Base-by-base conservation (phyloP, 2,888 invertebrate genomes). In the Trissolcus brochymenae region DNA sequence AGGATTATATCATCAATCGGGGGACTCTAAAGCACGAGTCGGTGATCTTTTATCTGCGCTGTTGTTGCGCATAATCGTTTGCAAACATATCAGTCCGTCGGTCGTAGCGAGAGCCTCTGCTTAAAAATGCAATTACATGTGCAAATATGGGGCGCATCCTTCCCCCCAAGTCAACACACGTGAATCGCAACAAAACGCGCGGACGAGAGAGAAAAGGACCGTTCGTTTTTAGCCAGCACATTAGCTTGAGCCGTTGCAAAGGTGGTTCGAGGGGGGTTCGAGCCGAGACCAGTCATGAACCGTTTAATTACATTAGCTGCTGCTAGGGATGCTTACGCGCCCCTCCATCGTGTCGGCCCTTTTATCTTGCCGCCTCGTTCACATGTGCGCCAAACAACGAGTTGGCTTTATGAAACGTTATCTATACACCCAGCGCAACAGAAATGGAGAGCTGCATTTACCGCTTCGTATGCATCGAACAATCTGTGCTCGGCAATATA, bases 231-330 rank as follows among this genome's bases (percentile, higher is more conserved):
- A 79, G 77, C 67, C 35, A 11, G 35, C 77, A 78, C 74, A 80
- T 82, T 80, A 80, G 79, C 80, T 77, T 73, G 66, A 76, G 78
- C 51, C 72, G 55, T 67, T 19, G 53, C 40, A 25, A 74, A 61
- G 74, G 61, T 67, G 57, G 73, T 55, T 66, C 21, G 21, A 46
- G 59, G 43, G 49, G 70, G 79, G 73, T 59, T 57, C 11, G 72
- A 60, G 65, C 61, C 71, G 78, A 66, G 75, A 78, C 75, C 77
- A 79, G 79, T 82, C 81, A 81, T 73, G 78, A 81, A 81, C 82
- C 82, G 82, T 84, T 84, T 84, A 84, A 84, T 84, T 84, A 84
- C 83, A 84, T 84, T 84, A 84, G 82, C 81, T 73, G 82, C 81
- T 73, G 54, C 72, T 54, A 41, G 73, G 72, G 73, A 72, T 72